phyloP scores from a whole-genome alignment of 2,113 vertebrate species.

The Sinocyclocheilus rhinocerous region DNA sequence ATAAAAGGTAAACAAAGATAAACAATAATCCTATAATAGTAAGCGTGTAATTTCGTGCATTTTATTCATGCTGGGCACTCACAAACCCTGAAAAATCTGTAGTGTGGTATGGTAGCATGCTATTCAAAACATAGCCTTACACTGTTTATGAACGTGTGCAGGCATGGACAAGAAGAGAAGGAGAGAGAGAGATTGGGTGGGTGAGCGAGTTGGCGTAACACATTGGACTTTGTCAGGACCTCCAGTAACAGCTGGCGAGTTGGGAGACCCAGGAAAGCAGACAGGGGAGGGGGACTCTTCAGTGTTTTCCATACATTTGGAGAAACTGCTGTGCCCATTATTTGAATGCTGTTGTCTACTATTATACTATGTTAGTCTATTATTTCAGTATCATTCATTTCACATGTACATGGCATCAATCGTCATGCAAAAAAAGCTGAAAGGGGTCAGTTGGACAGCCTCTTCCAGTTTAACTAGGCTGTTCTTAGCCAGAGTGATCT shows the following conservation, averaged over 20 bases:
- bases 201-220: constrained; percentile 78
- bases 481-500: neutral
- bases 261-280: constrained; percentile 75
- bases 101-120: neutral
- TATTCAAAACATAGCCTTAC: neutral
- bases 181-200: neutral
- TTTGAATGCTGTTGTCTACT: neutral
- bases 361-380: neutral
- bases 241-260: constrained; percentile 98
- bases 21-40: too few species aligned
- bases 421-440: neutral
- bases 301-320: neutral
- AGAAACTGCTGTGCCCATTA: neutral
- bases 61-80: too few species aligned
- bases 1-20: too few species aligned
- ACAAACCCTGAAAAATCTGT: too few species aligned
- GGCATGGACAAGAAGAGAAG: neutral
- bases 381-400: neutral
- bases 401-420: neutral
- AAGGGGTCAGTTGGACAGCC: neutral
- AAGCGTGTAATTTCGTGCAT: too few species aligned
- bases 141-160: neutral
- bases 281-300: constrained; percentile 65
- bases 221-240: constrained; percentile 77
- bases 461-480: neutral